Conservation (phyloP, 2,888 invertebrate species). For the Elysia crispata region DNA sequence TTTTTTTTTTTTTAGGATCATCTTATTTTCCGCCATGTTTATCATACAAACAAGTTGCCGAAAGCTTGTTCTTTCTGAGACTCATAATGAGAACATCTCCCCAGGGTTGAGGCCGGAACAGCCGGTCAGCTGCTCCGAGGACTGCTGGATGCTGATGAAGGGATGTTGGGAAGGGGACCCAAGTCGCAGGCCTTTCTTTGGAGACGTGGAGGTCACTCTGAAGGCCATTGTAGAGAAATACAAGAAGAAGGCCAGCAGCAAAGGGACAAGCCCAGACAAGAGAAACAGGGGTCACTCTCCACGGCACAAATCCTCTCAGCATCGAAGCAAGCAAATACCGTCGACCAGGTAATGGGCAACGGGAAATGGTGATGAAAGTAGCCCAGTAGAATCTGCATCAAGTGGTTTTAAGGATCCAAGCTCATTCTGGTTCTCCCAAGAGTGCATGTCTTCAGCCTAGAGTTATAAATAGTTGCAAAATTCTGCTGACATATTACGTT, state of each 20-base stretch:
- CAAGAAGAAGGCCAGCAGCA: constrained; percentile 20
- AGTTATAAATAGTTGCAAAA: too few relatives aligned
- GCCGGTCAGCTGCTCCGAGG: constrained; percentile 85
- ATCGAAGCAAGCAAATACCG: neutral
- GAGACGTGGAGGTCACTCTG: constrained; percentile 86
- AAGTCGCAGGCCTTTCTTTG: constrained; percentile 85
- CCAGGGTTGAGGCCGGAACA: constrained; percentile 89
- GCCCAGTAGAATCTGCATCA: too few relatives aligned
- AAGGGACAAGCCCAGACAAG: neutral
- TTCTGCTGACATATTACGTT: too few relatives aligned
- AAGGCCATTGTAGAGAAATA: constrained; percentile 78
- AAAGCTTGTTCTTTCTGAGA: too few relatives aligned
- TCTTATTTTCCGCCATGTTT: too few relatives aligned
- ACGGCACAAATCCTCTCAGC: neutral
- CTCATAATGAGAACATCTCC: too few relatives aligned
- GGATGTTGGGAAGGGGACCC: constrained; percentile 90
- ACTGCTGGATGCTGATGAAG: constrained; percentile 90
- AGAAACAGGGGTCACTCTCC: neutral
- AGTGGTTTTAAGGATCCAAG: too few relatives aligned
- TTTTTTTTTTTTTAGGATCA: too few relatives aligned
- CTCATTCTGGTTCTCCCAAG: too few relatives aligned
- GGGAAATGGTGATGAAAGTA: too few relatives aligned
- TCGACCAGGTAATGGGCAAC: neutral
- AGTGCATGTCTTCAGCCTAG: too few relatives aligned
- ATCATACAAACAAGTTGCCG: too few relatives aligned